These are phyloP conservation scores for Lacerta viridis DNA, from an alignment of 2,797 vertebrate genomes.

Conservation along the genomic window DNA sequence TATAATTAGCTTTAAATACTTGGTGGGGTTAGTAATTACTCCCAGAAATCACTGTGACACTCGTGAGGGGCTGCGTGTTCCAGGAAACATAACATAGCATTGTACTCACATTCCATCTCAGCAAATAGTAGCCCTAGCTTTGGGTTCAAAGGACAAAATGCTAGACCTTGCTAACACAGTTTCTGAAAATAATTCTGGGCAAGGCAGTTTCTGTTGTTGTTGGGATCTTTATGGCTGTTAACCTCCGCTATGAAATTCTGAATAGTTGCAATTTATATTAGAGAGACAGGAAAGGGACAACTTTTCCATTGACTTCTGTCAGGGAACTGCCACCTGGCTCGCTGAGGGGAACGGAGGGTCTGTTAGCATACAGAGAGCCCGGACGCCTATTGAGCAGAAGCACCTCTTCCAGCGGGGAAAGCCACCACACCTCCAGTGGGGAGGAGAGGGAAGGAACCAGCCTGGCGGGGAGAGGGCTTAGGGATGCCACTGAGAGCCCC, in stretches of 20 bases:
- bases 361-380: too few relatives aligned
- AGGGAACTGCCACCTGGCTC: too few relatives aligned
- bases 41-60: conserved; percentile 73
- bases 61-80: conserved; percentile 56
- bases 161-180: background rate
- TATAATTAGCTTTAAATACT: conserved; percentile 87
- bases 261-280: conserved; percentile 5
- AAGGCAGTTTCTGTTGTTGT: background rate
- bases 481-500: too few relatives aligned
- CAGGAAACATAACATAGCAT: conserved; percentile 54
- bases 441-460: too few relatives aligned
- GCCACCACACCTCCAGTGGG: too few relatives aligned
- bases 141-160: conserved; percentile 45
- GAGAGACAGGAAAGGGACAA: background rate
- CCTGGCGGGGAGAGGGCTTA: too few relatives aligned
- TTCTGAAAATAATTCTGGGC: conserved; percentile 31
- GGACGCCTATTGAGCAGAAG: too few relatives aligned
- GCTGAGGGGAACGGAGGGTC: too few relatives aligned
- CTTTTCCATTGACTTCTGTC: conserved; percentile 1
- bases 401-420: too few relatives aligned
- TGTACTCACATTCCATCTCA: conserved; percentile 33
- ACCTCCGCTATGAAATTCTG: background rate
- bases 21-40: conserved; percentile 83
- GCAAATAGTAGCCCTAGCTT: conserved; percentile 55
- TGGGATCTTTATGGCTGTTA: background rate